Conservation (phyloP, 2,888 invertebrate species). For the Dryobotodes eremita region DNA sequence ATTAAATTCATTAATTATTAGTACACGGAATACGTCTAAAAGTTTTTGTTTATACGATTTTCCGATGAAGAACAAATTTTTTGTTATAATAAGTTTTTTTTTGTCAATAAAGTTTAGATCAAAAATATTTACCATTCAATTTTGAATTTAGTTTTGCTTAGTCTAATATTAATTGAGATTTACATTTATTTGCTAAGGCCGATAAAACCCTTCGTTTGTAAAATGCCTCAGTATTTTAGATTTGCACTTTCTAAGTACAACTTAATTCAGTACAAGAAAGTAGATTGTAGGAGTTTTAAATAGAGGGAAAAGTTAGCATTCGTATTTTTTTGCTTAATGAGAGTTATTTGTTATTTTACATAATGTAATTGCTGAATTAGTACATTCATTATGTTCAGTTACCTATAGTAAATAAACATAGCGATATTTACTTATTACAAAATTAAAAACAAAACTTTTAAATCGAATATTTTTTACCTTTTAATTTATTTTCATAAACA, state of each 20-base stretch:
- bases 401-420: neutral
- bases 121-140: slow-evolving; percentile 23
- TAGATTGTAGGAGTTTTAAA: slow-evolving; percentile 18
- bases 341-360: neutral
- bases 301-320: neutral
- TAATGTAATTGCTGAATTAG: neutral
- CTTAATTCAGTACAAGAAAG: slow-evolving; percentile 37
- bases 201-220: slow-evolving; percentile 82
- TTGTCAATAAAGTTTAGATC: slow-evolving; percentile 8
- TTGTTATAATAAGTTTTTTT: too few species aligned
- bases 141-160: slow-evolving; percentile 54
- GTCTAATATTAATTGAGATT: slow-evolving; percentile 57
- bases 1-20: neutral
- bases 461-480: neutral
- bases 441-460: neutral
- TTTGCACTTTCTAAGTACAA: slow-evolving; percentile 47
- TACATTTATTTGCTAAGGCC: slow-evolving; percentile 76
- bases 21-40: neutral
- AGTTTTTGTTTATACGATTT: neutral
- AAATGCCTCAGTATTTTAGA: slow-evolving; percentile 69
- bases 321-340: neutral
- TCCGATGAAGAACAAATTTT: too few species aligned
- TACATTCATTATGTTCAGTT: neutral
- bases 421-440: neutral
- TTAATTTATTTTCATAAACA: neutral